Evolutionary conservation across 2,113 vertebrate species (phyloP).

Genomic region (Anseranas semipalmata): DNA sequence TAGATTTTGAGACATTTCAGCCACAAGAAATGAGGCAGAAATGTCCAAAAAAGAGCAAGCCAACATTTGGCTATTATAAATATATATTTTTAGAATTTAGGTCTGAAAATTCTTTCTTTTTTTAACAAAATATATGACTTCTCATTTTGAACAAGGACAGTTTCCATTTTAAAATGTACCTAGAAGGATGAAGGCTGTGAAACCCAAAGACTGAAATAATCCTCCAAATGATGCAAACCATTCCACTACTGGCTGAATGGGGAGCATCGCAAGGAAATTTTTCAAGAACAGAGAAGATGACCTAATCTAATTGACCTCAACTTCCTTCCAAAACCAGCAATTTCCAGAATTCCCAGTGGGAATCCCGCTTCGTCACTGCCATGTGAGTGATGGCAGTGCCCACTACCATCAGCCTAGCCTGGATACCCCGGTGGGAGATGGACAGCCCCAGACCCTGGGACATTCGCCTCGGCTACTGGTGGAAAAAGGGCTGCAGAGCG

Average conservation of each 20-base stretch:
- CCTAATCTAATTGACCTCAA: neutral
- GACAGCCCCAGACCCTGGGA: neutral
- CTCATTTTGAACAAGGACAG: neutral
- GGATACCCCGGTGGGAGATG: neutral
- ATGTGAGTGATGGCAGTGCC: neutral
- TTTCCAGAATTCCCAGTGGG: neutral
- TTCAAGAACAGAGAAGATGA: neutral
- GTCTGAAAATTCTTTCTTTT: neutral
- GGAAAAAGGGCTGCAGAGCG: neutral
- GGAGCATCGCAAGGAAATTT: neutral
- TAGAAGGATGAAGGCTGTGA: neutral
- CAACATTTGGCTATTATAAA: neutral
- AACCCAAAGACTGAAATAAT: neutral
- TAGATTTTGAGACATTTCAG: neutral
- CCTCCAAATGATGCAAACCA: neutral
- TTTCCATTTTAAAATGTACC: neutral
- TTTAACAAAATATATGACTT: neutral
- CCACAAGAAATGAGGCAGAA: neutral
- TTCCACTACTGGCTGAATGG: neutral
- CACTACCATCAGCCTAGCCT: neutral
- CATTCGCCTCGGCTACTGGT: neutral
- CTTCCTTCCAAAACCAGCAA: neutral
- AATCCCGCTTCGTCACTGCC: neutral
- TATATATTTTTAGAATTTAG: neutral
- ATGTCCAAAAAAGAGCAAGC: neutral